A percentile compares a stretch with the other conserved stretches of the same genome.
These are phyloP conservation scores for Colletes gigas DNA, from an alignment of 1,140 invertebrate genomes.

Conservation along the genomic window DNA sequence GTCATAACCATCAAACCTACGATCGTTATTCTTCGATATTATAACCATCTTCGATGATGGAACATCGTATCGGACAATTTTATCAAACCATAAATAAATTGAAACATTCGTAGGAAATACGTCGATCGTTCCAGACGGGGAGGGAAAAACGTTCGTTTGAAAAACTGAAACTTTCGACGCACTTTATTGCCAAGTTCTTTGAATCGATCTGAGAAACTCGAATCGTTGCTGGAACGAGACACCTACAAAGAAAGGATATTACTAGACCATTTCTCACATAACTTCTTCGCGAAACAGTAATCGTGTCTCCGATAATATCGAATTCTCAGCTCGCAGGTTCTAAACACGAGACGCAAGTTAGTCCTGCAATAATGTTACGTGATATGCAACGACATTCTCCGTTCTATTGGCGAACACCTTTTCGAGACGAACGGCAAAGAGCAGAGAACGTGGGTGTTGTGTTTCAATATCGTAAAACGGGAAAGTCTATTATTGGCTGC, in stretches of 20 bases:
- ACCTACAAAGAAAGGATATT: not conserved
- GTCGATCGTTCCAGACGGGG: too few relatives aligned
- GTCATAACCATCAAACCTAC: too few relatives aligned
- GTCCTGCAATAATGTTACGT: not conserved
- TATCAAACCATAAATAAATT: too few relatives aligned
- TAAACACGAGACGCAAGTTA: not conserved
- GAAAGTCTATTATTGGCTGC: conserved; percentile 19
- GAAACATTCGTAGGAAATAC: too few relatives aligned
- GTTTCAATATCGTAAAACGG: conserved; percentile 25
- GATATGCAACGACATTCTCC: conserved; percentile 4
- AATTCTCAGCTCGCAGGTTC: conserved; percentile 1
- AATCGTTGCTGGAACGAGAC: too few relatives aligned
- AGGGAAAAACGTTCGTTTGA: too few relatives aligned
- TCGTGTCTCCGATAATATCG: not conserved
- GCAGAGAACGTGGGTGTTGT: not conserved
- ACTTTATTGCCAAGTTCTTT: too few relatives aligned
- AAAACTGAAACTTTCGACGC: too few relatives aligned
- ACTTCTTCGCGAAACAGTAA: not conserved
- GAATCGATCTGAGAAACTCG: too few relatives aligned
- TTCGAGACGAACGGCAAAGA: not conserved
- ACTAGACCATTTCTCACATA: not conserved
- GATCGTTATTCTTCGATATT: too few relatives aligned
- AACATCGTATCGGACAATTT: too few relatives aligned
- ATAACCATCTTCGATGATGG: too few relatives aligned
- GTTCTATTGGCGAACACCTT: not conserved